Percentiles rank a stretch among this genome's conserved stretches.
Conservation (phyloP, 2,113 vertebrate genomes). For the Lamprotornis superbus region DNA sequence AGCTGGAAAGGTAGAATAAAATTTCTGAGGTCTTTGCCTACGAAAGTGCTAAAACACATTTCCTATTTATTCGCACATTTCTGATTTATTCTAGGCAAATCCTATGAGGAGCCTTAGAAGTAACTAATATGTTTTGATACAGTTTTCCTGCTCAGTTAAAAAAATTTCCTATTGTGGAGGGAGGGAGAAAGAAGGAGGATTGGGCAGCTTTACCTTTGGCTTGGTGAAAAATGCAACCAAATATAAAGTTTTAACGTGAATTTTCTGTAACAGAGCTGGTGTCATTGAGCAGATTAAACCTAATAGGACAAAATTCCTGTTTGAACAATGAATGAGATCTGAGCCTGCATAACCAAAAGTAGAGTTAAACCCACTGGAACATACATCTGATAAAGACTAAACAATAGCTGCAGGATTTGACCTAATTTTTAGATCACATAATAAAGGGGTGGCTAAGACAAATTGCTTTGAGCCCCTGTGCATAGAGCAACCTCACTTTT, state of each 20-base stretch:
- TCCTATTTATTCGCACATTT: neutral
- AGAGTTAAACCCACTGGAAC: neutral
- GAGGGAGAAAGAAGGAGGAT: neutral
- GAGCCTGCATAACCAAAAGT: neutral
- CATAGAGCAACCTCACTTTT: neutral
- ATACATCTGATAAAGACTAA: neutral
- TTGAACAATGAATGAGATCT: neutral
- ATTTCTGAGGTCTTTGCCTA: neutral
- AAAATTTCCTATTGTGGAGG: neutral
- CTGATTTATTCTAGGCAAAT: neutral
- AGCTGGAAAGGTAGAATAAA: neutral
- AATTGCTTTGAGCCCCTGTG: slow-evolving; percentile 39
- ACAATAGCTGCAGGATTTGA: slow-evolving; percentile 39
- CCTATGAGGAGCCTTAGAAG: neutral
- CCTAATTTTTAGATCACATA: slow-evolving; percentile 42
- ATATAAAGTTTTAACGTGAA: neutral
- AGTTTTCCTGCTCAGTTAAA: neutral
- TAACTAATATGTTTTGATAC: neutral
- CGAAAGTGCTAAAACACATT: neutral
- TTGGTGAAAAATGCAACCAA: neutral
- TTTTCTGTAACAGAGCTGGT: neutral
- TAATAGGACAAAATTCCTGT: neutral
- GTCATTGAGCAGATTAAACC: neutral
- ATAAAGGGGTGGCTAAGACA: slow-evolving; percentile 11
- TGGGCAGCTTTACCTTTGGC: neutral